These are phyloP conservation scores for Falcunculus frontatus DNA, from an alignment of 2,113 vertebrate species.

Conservation along the genomic window DNA sequence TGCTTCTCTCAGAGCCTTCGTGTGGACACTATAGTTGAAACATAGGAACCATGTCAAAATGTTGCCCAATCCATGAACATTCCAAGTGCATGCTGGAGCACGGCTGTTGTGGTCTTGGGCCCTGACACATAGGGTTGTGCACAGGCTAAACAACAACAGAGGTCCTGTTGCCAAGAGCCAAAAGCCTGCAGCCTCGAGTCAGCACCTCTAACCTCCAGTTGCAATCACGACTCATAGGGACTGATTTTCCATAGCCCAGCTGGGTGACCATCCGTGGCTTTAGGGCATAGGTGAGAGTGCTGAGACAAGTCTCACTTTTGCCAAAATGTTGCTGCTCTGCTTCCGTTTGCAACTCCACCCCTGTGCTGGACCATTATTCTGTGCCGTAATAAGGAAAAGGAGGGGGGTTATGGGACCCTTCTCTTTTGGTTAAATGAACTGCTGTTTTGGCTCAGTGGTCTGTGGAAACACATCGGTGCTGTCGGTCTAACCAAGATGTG, in stretches of 20 bases:
- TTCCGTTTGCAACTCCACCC: not conserved
- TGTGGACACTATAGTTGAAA: not conserved
- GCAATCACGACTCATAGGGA: not conserved
- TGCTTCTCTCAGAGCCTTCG: not conserved
- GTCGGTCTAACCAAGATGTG: not conserved
- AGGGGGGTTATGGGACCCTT: not conserved
- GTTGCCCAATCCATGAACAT: not conserved
- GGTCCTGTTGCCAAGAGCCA: not conserved
- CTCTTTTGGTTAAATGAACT: not conserved
- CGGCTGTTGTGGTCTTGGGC: not conserved
- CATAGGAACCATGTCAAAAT: not conserved
- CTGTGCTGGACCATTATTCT: not conserved
- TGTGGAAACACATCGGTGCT: not conserved
- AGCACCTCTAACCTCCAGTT: not conserved
- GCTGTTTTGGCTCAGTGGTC: not conserved
- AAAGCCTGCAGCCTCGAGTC: not conserved
- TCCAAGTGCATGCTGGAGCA: not conserved
- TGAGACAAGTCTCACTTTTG: not conserved
- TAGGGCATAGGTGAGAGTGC: accelerated
- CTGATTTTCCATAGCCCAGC: not conserved
- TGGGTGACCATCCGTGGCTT: not conserved
- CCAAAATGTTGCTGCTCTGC: not conserved
- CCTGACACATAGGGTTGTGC: accelerated
- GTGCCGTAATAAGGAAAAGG: not conserved
- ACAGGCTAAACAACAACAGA: not conserved